Evolutionary conservation across 2,888 invertebrate species (phyloP).

Genomic region (Pristionchus maxplancki): DNA sequence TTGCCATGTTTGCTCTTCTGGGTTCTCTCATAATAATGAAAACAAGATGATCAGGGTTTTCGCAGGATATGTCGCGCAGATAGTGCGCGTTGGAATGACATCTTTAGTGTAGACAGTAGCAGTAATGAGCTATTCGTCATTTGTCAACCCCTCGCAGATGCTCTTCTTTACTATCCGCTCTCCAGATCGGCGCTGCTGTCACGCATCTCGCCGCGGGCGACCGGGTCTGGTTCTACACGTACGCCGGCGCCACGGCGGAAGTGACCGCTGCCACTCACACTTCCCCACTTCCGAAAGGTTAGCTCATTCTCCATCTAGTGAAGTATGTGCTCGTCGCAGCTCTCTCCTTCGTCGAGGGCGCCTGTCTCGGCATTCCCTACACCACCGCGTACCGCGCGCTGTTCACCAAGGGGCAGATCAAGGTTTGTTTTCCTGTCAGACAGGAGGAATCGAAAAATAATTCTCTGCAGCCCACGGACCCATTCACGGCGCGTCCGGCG

Average conservation of each 20-base stretch:
- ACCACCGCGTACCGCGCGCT: constrained; percentile 82
- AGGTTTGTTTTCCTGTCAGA: constrained; percentile 69
- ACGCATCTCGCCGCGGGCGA: constrained; percentile 65
- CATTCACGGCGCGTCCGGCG: constrained; percentile 82
- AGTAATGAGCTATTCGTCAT: too few relatives aligned
- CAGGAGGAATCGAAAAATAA: constrained; percentile 76
- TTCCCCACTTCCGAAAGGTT: constrained; percentile 73
- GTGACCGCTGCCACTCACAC: constrained; percentile 77
- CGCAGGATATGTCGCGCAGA: too few relatives aligned
- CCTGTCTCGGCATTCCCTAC: constrained; percentile 81
- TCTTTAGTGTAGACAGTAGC: constrained; percentile 2
- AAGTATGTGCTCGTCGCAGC: too few relatives aligned
- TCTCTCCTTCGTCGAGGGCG: constrained; percentile 81
- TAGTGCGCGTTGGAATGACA: too few relatives aligned
- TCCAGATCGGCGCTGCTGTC: constrained; percentile 63
- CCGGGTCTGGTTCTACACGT: constrained; percentile 71
- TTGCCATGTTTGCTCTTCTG: too few relatives aligned
- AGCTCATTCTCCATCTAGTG: neutral
- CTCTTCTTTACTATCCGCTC: too few relatives aligned
- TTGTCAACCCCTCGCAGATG: too few relatives aligned
- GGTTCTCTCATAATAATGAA: too few relatives aligned
- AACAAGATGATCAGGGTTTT: too few relatives aligned
- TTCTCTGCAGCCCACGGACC: constrained; percentile 79
- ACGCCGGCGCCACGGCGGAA: constrained; percentile 79
- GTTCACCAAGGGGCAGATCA: constrained; percentile 70